These are phyloP conservation scores for Chloropsis hardwickii DNA, from an alignment of 2,113 vertebrate species.

Conservation along the genomic window DNA sequence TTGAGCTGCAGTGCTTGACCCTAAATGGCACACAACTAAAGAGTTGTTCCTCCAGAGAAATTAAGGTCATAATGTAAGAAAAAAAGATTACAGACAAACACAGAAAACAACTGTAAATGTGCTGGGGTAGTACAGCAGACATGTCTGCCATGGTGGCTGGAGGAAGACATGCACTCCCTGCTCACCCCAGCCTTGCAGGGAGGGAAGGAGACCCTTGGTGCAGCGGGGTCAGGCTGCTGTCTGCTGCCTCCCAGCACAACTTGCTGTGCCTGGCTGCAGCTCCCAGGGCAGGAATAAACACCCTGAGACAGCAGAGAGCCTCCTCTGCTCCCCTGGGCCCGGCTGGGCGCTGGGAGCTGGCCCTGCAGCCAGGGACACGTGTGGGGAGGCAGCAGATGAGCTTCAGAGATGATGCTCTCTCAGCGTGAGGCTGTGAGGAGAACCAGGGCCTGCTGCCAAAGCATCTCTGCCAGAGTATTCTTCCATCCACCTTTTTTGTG, in stretches of 20 bases:
- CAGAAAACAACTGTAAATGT: not conserved
- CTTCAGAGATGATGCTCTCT: not conserved
- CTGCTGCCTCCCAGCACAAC: not conserved
- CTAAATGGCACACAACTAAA: not conserved
- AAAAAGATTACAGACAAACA: not conserved
- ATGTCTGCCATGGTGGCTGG: not conserved
- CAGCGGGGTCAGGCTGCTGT: not conserved
- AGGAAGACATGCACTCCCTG: not conserved
- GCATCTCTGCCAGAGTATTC: not conserved
- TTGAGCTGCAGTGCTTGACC: not conserved
- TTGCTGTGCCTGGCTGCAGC: not conserved
- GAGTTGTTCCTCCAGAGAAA: not conserved
- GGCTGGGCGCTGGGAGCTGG: not conserved
- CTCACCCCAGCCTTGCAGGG: not conserved
- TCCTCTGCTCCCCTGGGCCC: not conserved
- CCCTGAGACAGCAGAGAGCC: not conserved
- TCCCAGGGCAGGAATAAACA: not conserved
- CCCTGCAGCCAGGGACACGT: not conserved
- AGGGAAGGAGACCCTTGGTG: not conserved
- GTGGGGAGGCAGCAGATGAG: not conserved
- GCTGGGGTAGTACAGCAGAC: not conserved
- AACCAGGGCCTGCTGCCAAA: not conserved
- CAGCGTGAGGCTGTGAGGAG: not conserved
- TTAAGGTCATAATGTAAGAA: not conserved
- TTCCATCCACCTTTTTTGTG: not conserved